Percentiles rank a stretch among this genome's conserved stretches.
These are phyloP conservation scores for Gallirallus australis DNA, from an alignment of 2,797 vertebrate genomes.

Conservation along the genomic window DNA sequence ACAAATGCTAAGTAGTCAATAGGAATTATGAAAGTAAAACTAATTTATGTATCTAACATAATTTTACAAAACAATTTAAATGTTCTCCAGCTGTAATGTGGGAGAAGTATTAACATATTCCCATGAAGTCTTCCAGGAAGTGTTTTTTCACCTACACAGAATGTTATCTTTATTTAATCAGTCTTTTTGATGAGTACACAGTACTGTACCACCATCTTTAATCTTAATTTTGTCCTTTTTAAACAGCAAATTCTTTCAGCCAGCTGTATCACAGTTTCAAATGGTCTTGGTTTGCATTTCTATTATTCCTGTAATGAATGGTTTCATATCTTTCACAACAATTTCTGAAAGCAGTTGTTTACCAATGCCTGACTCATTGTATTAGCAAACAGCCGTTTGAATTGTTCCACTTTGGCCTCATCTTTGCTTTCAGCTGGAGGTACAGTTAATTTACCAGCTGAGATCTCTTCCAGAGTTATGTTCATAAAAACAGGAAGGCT, in stretches of 20 bases:
- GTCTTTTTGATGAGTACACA: neutral
- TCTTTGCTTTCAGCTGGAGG: neutral
- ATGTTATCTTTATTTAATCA: neutral
- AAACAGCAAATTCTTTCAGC: neutral
- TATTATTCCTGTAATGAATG: neutral
- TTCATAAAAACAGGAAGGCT: neutral
- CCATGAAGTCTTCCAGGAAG: neutral
- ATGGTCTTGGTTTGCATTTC: neutral
- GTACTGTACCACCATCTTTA: neutral
- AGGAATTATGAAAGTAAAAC: neutral
- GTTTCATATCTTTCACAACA: neutral
- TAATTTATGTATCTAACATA: neutral
- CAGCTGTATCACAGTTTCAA: neutral
- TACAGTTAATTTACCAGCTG: neutral
- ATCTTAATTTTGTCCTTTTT: neutral
- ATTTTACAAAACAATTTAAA: neutral
- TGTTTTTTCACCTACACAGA: fast-evolving
- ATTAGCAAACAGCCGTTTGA: neutral
- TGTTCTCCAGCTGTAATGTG: neutral
- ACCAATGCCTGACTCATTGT: neutral
- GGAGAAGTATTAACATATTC: neutral
- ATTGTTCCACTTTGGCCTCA: neutral
- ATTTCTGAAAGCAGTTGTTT: neutral
- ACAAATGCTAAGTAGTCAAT: neutral
- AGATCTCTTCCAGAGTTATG: neutral